Evolutionary conservation across 2,888 invertebrate genomes (phyloP).

Genomic region (Petrolisthes cinctipes): DNA sequence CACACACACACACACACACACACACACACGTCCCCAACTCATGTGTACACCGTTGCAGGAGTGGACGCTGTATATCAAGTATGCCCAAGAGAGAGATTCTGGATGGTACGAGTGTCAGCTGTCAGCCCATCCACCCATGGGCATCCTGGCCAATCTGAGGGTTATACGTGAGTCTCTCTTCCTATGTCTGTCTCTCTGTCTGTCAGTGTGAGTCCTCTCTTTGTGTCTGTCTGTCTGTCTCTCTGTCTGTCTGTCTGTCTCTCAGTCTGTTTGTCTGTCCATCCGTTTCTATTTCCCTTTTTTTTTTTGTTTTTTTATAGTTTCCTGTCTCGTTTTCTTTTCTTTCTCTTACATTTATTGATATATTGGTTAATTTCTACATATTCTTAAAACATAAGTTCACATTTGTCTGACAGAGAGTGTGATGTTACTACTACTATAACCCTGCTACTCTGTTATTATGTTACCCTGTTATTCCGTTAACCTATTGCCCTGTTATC

Average conservation of each 20-base stretch:
- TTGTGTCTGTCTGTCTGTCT: not conserved
- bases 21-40: not conserved
- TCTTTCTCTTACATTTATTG: not conserved
- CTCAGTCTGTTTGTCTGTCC: not conserved
- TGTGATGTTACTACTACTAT: too few relatives aligned
- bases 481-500: too few relatives aligned
- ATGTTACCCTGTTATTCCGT: too few relatives aligned
- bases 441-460: too few relatives aligned
- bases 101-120: conserved; percentile 60
- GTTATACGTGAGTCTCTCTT: conserved; percentile 40
- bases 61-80: conserved; percentile 56
- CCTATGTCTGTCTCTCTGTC: not conserved
- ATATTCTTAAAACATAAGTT: not conserved
- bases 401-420: too few relatives aligned
- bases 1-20: conserved; percentile 13
- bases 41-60: conserved; percentile 22
- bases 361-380: not conserved
- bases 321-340: not conserved
- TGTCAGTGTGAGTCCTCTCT: not conserved
- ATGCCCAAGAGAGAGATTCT: conserved; percentile 49
- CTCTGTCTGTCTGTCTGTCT: not conserved
- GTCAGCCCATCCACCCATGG: conserved; percentile 48
- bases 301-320: not conserved
- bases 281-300: not conserved
- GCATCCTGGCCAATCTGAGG: conserved; percentile 42